These are phyloP conservation scores for Apodemus agrarius DNA, from an alignment of 2,797 vertebrate species.

Conservation along the genomic window DNA sequence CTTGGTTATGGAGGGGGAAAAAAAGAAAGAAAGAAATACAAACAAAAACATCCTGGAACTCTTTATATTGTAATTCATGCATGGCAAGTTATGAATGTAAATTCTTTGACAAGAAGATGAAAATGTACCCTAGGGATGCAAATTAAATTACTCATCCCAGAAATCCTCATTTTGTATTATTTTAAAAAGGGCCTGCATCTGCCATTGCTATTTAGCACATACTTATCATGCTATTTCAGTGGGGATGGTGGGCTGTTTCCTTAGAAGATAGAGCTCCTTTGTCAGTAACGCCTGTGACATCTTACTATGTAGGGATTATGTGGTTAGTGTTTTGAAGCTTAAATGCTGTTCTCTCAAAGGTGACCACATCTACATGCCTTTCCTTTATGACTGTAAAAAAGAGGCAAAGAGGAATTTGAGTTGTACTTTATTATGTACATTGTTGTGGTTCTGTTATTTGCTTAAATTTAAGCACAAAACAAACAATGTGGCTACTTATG, in stretches of 20 bases:
- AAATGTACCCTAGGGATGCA: constrained; percentile 69
- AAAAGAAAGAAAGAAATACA: neutral
- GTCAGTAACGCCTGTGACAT: constrained; percentile 59
- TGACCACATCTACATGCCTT: constrained; percentile 35
- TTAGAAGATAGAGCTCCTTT: constrained; percentile 73
- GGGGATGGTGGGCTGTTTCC: constrained; percentile 19
- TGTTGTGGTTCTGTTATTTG: constrained; percentile 31
- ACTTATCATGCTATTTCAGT: constrained; percentile 71
- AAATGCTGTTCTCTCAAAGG: constrained; percentile 79
- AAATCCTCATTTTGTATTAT: constrained; percentile 72
- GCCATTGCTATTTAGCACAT: constrained; percentile 63
- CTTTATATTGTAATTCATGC: constrained; percentile 62
- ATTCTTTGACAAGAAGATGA: constrained; percentile 68
- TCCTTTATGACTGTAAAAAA: constrained; percentile 48
- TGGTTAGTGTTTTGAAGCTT: constrained; percentile 76
- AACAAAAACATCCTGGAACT: constrained; percentile 54
- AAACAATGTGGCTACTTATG: constrained; percentile 18
- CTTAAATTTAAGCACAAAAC: constrained; percentile 23
- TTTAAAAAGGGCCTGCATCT: constrained; percentile 73
- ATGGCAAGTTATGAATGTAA: constrained; percentile 74
- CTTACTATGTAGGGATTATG: constrained; percentile 68
- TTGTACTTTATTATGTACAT: neutral
- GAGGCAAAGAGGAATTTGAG: constrained; percentile 68
- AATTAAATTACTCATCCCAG: constrained; percentile 67
- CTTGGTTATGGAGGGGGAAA: neutral